phyloP scores from a whole-genome alignment of 2,888 invertebrate species.

The Encarsia formosa region DNA sequence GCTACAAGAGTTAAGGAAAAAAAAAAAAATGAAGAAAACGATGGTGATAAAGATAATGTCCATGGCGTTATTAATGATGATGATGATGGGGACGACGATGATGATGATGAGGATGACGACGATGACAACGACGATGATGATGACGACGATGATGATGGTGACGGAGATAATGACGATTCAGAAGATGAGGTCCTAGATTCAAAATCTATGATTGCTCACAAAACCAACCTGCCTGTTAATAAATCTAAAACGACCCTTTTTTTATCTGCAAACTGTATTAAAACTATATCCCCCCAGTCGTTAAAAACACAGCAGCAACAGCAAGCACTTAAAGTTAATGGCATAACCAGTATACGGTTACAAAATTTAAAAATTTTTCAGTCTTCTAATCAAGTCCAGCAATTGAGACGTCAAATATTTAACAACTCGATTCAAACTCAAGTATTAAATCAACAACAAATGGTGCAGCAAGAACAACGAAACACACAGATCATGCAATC shows the following conservation, averaged over 20 bases:
- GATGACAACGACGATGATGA: constrained; percentile 33
- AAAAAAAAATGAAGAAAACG: too few relatives aligned
- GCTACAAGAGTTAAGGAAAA: too few relatives aligned
- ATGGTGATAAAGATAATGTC: not conserved
- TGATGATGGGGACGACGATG: not conserved
- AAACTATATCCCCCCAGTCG: constrained; percentile 36
- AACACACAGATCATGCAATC: not conserved
- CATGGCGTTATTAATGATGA: not conserved
- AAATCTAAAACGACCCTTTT: constrained; percentile 35
- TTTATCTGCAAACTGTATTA: constrained; percentile 32
- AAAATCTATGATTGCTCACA: too few relatives aligned
- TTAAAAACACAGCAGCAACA: constrained; percentile 19
- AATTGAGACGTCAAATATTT: constrained; percentile 46
- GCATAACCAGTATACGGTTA: constrained; percentile 41
- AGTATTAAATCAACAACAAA: not conserved
- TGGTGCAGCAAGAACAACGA: constrained; percentile 2
- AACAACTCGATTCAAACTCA: constrained; percentile 28
- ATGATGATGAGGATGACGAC: constrained; percentile 37
- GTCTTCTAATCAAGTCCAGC: constrained; percentile 36
- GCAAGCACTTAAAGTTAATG: constrained; percentile 30
- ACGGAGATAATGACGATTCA: constrained; percentile 27
- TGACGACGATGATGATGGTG: constrained; percentile 36
- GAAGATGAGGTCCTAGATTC: too few relatives aligned
- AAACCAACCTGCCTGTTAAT: too few relatives aligned
- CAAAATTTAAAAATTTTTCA: constrained; percentile 45